Evolutionary conservation across 2,113 vertebrate species (phyloP).

Genomic region (Strigops habroptila): DNA sequence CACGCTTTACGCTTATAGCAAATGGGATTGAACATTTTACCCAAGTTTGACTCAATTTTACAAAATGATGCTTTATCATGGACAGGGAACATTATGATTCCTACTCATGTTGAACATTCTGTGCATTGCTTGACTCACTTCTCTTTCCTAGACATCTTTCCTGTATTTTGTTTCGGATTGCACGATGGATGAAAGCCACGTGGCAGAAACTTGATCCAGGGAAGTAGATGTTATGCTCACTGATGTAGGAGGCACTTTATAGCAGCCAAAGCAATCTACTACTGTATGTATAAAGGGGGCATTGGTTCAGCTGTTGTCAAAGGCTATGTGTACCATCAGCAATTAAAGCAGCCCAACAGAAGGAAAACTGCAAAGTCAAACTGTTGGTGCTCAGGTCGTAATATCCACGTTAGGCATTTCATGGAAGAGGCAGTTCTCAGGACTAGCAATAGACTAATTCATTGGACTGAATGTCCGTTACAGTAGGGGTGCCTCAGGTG

Average conservation of each 20-base stretch:
- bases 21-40: neutral
- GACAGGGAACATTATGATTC: neutral
- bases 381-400: neutral
- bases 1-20: neutral
- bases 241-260: neutral
- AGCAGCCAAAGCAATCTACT: neutral
- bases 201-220: neutral
- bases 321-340: neutral
- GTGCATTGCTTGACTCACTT: neutral
- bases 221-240: neutral
- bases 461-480: neutral
- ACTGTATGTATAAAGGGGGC: neutral
- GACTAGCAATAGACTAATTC: neutral
- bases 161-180: neutral
- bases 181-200: neutral
- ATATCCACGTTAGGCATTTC: neutral
- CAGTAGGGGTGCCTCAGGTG: neutral
- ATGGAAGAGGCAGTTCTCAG: neutral
- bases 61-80: neutral
- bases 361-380: neutral
- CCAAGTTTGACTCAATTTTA: neutral
- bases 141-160: neutral
- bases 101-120: neutral
- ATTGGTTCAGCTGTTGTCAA: neutral
- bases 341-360: neutral